A percentile compares a stretch with the other conserved stretches of the same genome.
phyloP scores from a whole-genome alignment of 1,140 invertebrate species.

The Drosophila bocqueti region DNA sequence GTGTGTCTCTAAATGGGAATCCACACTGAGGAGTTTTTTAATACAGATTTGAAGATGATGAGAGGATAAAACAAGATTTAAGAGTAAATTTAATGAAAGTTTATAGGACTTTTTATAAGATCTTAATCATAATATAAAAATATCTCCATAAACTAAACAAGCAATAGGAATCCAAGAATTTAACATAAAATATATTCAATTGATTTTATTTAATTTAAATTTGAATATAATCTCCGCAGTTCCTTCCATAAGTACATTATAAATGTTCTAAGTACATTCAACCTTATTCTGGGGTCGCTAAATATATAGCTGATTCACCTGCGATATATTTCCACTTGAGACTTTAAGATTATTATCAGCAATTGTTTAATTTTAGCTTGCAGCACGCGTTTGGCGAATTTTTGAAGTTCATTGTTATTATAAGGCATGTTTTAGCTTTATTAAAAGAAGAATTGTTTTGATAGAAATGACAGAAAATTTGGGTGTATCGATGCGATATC shows the following conservation, averaged over 20 bases:
- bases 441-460: not conserved
- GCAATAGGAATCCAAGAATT: not conserved
- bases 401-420: slow-evolving; percentile 15
- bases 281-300: not conserved
- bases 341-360: slow-evolving; percentile 14
- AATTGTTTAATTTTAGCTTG: slow-evolving; percentile 17
- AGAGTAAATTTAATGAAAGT: too few relatives aligned
- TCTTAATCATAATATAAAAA: too few relatives aligned
- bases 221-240: not conserved
- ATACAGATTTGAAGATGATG: not conserved
- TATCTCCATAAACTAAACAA: too few relatives aligned
- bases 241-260: not conserved
- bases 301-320: slow-evolving; percentile 13
- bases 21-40: slow-evolving; percentile 2
- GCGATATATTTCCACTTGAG: not conserved
- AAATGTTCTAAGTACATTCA: not conserved
- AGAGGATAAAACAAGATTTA: not conserved
- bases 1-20: slow-evolving; percentile 19
- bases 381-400: slow-evolving; percentile 12
- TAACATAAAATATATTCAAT: not conserved
- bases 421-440: not conserved
- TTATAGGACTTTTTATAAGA: too few relatives aligned
- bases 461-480: not conserved
- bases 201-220: not conserved
- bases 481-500: not conserved